Evolutionary conservation across 2,888 invertebrate genomes (phyloP), one percentile per base, ranked within the genome.

Genomic region (Zygogramma bicolorata): DNA sequence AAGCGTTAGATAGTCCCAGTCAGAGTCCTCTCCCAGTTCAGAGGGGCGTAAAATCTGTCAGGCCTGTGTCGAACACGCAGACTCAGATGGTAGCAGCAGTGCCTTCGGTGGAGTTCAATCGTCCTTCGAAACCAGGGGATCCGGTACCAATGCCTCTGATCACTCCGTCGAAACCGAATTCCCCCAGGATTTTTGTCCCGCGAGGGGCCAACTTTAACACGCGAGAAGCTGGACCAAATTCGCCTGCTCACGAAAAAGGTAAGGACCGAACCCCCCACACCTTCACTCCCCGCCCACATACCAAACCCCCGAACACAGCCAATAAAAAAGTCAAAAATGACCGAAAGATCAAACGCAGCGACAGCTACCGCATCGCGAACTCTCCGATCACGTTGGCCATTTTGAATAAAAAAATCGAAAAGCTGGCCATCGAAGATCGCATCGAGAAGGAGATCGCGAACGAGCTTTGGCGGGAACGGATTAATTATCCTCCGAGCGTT

Each of bases 291-390:
- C 77, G 75, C 80, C 79, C 78, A 72, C 79, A 76, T 70, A 76
- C 74, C 65, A 78, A 76, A 75, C 65, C 42, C 20, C 68, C 57
- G 22, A 69, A 65, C 65, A 67, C 65, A n/a, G 87, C 87, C 81
- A 88, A 85, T 87, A 88, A 88, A 85, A 89, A 89, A 80, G 85
- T 86, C 65, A 80, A 81, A 65, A 87, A 86, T 81, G 57, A 66
- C 42, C 57, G 62, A 3, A 62, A 68, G 20, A 58, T 95, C 59
- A 94, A 94, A 86, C 92, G 95, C 73, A 94, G 94, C 85, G 94
- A 95, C 85, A 95, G 95, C 87, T 95, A 95, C 85, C 92, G 94
- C 77, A 90, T 94, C 86, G 95, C 95, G 15, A 95, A 95, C 87
- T 92, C 91, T 78, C 91, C 92, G 25, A 89, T 92, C 40, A 91